These are phyloP conservation scores for Cylas formicarius DNA, from an alignment of 1,140 invertebrate species.

Conservation along the genomic window DNA sequence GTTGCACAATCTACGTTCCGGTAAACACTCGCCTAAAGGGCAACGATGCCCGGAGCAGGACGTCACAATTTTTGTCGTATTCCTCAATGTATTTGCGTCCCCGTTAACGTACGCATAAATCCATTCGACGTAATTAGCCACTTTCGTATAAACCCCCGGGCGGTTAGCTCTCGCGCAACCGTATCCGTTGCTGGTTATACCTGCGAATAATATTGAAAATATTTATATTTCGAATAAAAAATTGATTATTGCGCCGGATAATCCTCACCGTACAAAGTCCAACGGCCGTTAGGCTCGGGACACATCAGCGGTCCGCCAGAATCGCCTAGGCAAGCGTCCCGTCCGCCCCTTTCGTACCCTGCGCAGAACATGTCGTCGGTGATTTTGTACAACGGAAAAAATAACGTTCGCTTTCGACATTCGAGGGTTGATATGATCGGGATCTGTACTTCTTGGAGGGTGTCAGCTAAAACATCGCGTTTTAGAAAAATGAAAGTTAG, in stretches of 20 bases:
- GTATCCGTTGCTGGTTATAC: constrained; percentile 76
- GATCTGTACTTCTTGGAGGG: constrained; percentile 76
- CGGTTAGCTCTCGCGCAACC: constrained; percentile 75
- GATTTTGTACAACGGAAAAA: constrained; percentile 53
- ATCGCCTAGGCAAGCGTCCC: constrained; percentile 59
- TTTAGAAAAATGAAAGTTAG: background rate
- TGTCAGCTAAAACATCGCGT: constrained; percentile 63
- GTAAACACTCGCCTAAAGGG: constrained; percentile 67
- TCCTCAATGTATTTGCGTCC: constrained; percentile 29
- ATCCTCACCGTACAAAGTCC: constrained; percentile 30
- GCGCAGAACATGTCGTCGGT: constrained; percentile 43
- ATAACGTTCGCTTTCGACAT: constrained; percentile 70
- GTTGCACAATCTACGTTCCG: constrained; percentile 62
- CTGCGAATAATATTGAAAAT: constrained; percentile 12
- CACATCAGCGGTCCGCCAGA: constrained; percentile 57
- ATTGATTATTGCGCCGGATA: background rate
- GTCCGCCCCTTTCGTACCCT: constrained; percentile 39
- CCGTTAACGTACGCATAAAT: constrained; percentile 47
- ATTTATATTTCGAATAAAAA: constrained; percentile 1
- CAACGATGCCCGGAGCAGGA: constrained; percentile 64
- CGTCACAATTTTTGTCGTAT: constrained; percentile 34
- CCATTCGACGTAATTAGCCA: constrained; percentile 70
- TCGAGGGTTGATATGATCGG: constrained; percentile 75
- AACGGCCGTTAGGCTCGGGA: constrained; percentile 33
- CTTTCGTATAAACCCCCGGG: constrained; percentile 84